Conservation (phyloP, 2,888 invertebrate species). For the Parascotia fuliginaria region DNA sequence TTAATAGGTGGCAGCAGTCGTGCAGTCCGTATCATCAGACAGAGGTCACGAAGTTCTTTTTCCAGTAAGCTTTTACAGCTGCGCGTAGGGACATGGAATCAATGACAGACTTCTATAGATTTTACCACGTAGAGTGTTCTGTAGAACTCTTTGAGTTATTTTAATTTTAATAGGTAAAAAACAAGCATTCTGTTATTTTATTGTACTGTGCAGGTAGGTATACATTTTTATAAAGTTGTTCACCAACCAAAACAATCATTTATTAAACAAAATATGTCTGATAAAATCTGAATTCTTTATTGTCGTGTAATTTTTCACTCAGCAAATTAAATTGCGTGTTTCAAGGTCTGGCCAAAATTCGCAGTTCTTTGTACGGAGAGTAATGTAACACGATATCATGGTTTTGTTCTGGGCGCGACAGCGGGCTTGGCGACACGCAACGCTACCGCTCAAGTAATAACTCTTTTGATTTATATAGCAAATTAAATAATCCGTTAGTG, state of each 20-base stretch:
- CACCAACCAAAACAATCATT: not conserved
- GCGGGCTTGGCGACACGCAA: conserved; percentile 68
- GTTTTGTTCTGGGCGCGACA: conserved; percentile 37
- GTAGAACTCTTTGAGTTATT: no score
- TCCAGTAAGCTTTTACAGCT: no score
- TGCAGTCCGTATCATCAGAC: no score
- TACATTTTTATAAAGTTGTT: no score
- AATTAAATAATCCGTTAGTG: conserved; percentile 26
- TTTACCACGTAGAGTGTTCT: no score
- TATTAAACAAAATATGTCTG: not conserved
- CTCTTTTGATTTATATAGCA: conserved; percentile 50
- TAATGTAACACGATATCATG: conserved; percentile 42
- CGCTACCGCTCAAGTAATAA: conserved; percentile 36
- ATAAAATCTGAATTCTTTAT: conserved; percentile 2
- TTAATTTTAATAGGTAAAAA: no score
- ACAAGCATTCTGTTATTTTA: no score
- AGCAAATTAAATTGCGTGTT: conserved; percentile 44
- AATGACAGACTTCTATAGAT: no score
- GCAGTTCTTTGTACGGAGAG: conserved; percentile 50
- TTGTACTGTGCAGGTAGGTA: no score
- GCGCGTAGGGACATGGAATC: no score
- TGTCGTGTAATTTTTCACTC: conserved; percentile 16
- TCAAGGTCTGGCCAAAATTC: conserved; percentile 42
- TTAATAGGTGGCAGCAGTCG: no score
- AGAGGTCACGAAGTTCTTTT: no score